Conservation (phyloP, 2,888 invertebrate genomes). For the Xestoiulus laeticollis region DNA sequence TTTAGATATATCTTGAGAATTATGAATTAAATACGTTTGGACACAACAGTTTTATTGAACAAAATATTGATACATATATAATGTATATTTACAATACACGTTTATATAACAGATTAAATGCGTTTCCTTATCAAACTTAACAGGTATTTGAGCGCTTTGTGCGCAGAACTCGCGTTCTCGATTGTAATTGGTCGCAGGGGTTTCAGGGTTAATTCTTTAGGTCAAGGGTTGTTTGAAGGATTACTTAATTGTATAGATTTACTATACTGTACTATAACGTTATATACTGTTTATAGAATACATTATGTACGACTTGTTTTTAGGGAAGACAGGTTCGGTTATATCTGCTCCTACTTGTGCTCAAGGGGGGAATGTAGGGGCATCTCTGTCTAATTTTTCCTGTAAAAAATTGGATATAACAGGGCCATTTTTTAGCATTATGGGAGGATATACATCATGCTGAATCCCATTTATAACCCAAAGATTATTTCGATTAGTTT, state of each 20-base stretch:
- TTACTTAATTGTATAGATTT: not conserved
- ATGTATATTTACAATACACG: not conserved
- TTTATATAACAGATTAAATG: constrained; percentile 8
- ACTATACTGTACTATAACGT: not conserved
- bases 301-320: not conserved
- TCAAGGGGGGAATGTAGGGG: not conserved
- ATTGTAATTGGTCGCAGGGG: constrained; percentile 19
- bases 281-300: not conserved
- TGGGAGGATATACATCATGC: too few species aligned
- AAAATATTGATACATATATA: constrained; percentile 13
- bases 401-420: not conserved
- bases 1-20: too few species aligned
- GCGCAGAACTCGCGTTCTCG: not conserved
- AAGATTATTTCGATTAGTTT: too few species aligned
- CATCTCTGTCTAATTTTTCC: not conserved
- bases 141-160: not conserved
- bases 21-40: not conserved
- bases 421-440: not conserved
- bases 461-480: too few species aligned
- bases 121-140: constrained; percentile 26
- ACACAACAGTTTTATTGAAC: constrained; percentile 18
- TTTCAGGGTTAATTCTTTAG: not conserved
- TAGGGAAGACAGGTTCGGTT: not conserved
- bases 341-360: not conserved
- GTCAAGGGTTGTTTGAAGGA: not conserved